phyloP scores from a whole-genome alignment of 2,888 invertebrate species.

The Celastrina argiolus region DNA sequence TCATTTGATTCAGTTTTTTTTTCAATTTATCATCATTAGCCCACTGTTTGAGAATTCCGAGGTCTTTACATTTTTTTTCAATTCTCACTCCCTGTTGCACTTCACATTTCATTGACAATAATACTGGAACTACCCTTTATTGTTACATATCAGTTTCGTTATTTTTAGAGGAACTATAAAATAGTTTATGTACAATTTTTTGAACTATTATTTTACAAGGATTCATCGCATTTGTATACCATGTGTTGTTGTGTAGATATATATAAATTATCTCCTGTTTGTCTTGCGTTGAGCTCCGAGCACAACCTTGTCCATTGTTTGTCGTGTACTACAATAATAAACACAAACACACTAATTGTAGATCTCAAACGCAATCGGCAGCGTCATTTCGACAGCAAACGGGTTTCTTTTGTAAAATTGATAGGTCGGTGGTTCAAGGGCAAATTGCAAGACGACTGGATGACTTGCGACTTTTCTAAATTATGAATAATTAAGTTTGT shows the following conservation, averaged over 20 bases:
- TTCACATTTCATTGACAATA: no score
- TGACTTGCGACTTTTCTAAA: slow-evolving; percentile 29
- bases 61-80: no score
- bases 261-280: background rate
- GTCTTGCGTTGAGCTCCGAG: background rate
- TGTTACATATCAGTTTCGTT: no score
- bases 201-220: no score
- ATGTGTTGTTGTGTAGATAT: background rate
- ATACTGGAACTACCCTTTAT: no score
- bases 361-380: slow-evolving; percentile 19
- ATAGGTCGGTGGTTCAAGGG: slow-evolving; percentile 35
- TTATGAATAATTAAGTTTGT: background rate
- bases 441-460: slow-evolving; percentile 34
- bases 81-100: no score
- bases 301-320: background rate
- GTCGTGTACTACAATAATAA: background rate
- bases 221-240: background rate
- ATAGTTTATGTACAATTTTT: no score
- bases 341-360: slow-evolving; percentile 9
- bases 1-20: no score
- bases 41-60: no score
- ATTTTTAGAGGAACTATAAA: no score
- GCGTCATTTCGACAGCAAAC: slow-evolving; percentile 30
- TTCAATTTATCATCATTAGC: no score
- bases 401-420: slow-evolving; percentile 33